Evolutionary conservation across 2,888 invertebrate species (phyloP), one percentile per base, ranked within the genome.

Genomic region (Brachypterus glaber): DNA sequence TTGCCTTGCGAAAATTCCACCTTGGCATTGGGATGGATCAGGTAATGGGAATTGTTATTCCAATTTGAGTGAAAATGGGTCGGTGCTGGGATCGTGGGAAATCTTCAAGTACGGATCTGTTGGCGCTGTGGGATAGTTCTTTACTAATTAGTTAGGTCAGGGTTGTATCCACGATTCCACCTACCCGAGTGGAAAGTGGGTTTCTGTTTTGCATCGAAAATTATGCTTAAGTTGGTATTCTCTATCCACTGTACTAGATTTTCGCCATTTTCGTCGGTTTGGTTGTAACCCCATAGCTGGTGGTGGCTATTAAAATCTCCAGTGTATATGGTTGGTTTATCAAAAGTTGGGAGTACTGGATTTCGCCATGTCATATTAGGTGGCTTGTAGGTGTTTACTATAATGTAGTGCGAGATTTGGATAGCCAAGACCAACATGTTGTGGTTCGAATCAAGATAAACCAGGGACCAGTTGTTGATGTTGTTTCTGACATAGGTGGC

Each of bases 171-270:
- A 7, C 33, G 17, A 5, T 33, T 5, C 17, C 33, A 33, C 17
- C 18, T 33, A 4, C 18, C 33, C 4, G 21, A 33, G 24, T 33
- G 33, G 11, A 33, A 33, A 18, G 21, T 21, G 11, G 4, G 24
- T 8, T 33, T 33, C 21, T 33, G 33, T 21, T 33, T 33, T 21
- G 33, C 24, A 11, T 33, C 33, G 21, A 14, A n/a, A 4, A 33
- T 17, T 4, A 33, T 17, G 9, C 24, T 33, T 4, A 33, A 11
- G 18, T 30, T 4, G 5, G 4, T 4, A 17, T 4, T 4, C n/a
- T 30, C 8, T 4, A 17, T 4, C 30, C 30, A 30, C 4, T 30
- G 7, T 4, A 8, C 5, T 12, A 30, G 4, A 15, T 30, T 3
- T 13, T 8, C 30, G 3, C 9, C 24, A n/a, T n/a, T n/a, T n/a